These are phyloP conservation scores for Perizoma affinitatum DNA, from an alignment of 2,888 invertebrate species.

Conservation along the genomic window DNA sequence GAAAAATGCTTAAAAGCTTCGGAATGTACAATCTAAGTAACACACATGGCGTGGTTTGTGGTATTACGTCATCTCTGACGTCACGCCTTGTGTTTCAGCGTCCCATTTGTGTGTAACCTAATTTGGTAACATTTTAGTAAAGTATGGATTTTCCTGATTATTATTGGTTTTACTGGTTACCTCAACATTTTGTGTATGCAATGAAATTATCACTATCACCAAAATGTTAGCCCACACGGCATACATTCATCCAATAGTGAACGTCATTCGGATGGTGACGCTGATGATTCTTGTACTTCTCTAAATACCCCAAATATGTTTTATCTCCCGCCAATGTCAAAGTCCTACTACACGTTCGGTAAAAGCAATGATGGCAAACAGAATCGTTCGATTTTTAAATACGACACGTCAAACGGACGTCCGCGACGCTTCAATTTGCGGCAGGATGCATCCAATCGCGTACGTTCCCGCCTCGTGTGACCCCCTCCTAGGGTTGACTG, in stretches of 20 bases:
- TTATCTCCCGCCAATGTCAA: neutral
- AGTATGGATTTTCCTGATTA: neutral
- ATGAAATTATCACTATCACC: no score
- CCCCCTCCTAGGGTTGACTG: constrained; percentile 22
- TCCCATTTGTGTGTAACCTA: constrained; percentile 11
- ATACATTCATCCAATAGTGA: no score
- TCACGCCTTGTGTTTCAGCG: constrained; percentile 22
- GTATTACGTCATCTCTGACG: constrained; percentile 23
- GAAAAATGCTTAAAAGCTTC: no score
- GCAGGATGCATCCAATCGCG: constrained; percentile 73
- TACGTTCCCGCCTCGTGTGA: constrained; percentile 55
- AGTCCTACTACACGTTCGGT: neutral
- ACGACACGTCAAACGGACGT: constrained; percentile 58
- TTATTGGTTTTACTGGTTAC: neutral
- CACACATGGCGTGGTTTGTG: constrained; percentile 11
- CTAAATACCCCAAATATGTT: no score
- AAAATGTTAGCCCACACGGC: no score
- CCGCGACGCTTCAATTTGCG: constrained; percentile 70
- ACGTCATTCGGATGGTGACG: no score
- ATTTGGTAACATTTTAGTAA: constrained; percentile 12
- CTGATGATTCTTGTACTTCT: no score
- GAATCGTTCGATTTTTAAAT: constrained; percentile 37
- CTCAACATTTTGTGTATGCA: no score
- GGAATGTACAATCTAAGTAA: neutral
- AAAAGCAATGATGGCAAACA: constrained; percentile 6